Conservation (phyloP, 2,888 invertebrate genomes). For the Troides aeacus region DNA sequence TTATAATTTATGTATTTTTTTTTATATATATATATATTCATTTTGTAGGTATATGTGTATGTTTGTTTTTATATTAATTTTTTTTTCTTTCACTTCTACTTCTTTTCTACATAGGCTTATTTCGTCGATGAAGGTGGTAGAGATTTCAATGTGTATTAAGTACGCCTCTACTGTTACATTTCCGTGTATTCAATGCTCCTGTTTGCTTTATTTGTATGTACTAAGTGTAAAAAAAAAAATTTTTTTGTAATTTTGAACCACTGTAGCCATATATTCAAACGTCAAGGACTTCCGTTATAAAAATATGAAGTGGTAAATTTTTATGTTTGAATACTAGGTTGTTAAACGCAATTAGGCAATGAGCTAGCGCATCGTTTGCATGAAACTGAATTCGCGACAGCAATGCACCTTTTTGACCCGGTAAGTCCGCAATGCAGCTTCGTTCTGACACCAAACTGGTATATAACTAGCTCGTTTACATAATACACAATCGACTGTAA, state of each 20-base stretch:
- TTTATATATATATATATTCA: no score
- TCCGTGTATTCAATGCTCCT: no score
- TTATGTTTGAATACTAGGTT: constrained; percentile 9
- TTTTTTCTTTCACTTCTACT: no score
- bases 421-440: constrained; percentile 66
- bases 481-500: constrained; percentile 38
- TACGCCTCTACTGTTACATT: no score
- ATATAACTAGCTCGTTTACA: constrained; percentile 39
- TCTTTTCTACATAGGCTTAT: no score
- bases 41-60: no score
- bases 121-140: no score
- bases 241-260: background rate
- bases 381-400: constrained; percentile 50
- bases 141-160: no score
- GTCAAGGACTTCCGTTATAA: constrained; percentile 14
- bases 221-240: no score
- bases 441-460: constrained; percentile 60
- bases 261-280: constrained; percentile 32
- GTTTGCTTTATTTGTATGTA: no score
- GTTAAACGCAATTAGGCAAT: constrained; percentile 21
- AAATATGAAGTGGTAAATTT: background rate
- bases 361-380: constrained; percentile 40
- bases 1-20: no score
- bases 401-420: constrained; percentile 65
- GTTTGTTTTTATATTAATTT: no score